Conservation (phyloP, 2,888 invertebrate species). For the Erebia aethiops region DNA sequence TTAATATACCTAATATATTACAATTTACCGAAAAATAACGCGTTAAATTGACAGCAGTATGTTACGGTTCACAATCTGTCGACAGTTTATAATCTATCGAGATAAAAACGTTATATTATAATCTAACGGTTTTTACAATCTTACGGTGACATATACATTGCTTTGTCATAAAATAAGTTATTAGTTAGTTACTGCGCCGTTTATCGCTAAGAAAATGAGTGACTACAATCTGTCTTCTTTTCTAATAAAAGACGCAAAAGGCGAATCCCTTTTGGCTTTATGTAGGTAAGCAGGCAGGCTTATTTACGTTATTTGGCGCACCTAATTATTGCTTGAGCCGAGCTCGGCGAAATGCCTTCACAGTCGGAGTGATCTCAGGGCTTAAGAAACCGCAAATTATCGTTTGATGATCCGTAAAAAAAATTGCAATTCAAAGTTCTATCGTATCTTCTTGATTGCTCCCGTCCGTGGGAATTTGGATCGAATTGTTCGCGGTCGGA, state of each 20-base stretch:
- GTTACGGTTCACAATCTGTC: too few relatives aligned
- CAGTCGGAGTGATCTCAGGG: conserved; percentile 11
- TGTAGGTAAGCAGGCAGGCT: too few relatives aligned
- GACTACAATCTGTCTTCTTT: neutral
- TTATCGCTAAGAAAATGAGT: neutral
- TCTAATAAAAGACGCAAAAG: neutral
- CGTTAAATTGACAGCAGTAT: too few relatives aligned
- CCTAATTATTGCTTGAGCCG: conserved; percentile 6
- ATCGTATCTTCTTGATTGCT: conserved; percentile 65
- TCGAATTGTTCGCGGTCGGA: conserved; percentile 76
- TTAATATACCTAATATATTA: too few relatives aligned
- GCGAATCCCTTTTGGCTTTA: neutral
- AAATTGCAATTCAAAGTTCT: conserved; percentile 67
- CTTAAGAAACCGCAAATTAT: conserved; percentile 32
- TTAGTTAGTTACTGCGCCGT: neutral
- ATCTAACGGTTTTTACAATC: too few relatives aligned
- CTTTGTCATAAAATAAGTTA: too few relatives aligned
- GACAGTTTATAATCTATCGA: too few relatives aligned
- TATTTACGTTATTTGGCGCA: neutral
- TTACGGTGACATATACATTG: too few relatives aligned
- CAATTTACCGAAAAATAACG: too few relatives aligned
- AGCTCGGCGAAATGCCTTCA: conserved; percentile 10
- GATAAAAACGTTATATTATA: too few relatives aligned
- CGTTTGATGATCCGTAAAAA: conserved; percentile 47
- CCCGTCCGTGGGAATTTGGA: conserved; percentile 73